phyloP scores from a whole-genome alignment of 2,797 vertebrate genomes.

The Cossypha polioptera region DNA sequence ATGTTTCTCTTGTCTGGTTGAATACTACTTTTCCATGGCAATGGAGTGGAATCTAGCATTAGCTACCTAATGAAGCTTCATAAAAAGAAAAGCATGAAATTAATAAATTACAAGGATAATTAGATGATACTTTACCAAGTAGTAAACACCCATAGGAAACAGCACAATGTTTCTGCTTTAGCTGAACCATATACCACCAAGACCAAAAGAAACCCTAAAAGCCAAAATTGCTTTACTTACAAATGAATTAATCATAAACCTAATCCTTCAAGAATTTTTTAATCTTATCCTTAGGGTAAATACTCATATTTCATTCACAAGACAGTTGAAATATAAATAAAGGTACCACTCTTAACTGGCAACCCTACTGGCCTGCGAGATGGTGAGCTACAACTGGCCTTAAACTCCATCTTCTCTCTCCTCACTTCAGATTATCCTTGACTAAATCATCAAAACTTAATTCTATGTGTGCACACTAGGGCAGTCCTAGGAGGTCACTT shows the following conservation, averaged over 20 bases:
- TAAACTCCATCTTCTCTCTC: neutral
- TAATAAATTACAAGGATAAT: neutral
- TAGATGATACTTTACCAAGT: neutral
- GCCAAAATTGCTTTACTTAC: neutral
- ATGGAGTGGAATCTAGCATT: neutral
- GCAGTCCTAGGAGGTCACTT: neutral
- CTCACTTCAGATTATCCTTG: neutral
- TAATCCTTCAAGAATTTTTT: neutral
- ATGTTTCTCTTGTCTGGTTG: neutral
- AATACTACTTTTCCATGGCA: neutral
- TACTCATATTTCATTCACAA: conserved; percentile 40
- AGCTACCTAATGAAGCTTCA: neutral
- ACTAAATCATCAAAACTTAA: neutral
- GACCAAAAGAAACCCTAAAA: neutral
- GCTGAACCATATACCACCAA: neutral
- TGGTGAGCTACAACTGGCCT: neutral
- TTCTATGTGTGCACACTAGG: neutral
- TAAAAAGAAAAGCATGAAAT: neutral
- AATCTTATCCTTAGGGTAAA: conserved; percentile 24
- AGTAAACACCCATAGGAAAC: neutral
- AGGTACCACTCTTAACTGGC: neutral
- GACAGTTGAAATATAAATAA: conserved; percentile 31
- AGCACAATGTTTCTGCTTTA: neutral
- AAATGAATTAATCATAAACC: neutral
- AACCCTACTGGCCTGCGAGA: neutral